Conservation (phyloP, 2,888 invertebrate species). For the Lasioglossum zephyrum region DNA sequence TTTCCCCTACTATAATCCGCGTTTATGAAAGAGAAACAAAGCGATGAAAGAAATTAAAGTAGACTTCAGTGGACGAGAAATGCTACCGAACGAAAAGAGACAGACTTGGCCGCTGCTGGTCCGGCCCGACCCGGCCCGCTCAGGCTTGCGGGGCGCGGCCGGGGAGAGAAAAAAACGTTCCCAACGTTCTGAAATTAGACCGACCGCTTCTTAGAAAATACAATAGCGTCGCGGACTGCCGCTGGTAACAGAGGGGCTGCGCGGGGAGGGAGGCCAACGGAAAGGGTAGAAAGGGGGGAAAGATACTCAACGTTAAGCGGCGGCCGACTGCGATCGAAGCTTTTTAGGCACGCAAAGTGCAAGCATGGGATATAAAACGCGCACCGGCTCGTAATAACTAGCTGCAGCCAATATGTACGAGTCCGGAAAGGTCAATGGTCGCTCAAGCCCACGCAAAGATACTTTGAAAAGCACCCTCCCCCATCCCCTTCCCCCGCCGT, state of each 20-base stretch:
- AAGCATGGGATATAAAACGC: conserved; percentile 52
- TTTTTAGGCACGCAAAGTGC: conserved; percentile 38
- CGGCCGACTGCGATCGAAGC: conserved; percentile 45
- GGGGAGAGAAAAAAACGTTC: not conserved
- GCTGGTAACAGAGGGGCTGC: not conserved
- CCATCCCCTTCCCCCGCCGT: not conserved
- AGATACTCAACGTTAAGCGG: not conserved
- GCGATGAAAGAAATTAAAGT: conserved; percentile 59
- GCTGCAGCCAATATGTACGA: conserved; percentile 48
- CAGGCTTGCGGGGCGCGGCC: not conserved
- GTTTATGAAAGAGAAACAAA: conserved; percentile 60
- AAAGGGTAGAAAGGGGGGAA: not conserved
- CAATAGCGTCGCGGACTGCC: conserved; percentile 48
- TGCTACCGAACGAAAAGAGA: conserved; percentile 25
- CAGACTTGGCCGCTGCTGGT: not conserved
- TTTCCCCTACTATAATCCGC: conserved; percentile 52
- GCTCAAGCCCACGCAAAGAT: conserved; percentile 49
- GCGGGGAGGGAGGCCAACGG: not conserved
- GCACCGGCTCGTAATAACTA: conserved; percentile 55
- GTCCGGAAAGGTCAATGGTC: conserved; percentile 61
- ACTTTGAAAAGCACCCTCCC: conserved; percentile 32
- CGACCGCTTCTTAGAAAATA: conserved; percentile 60
- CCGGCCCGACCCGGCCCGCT: not conserved
- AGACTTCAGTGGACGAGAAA: conserved; percentile 46
- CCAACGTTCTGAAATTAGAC: conserved; percentile 49